These are phyloP conservation scores for Tenthredo livida DNA, from an alignment of 2,888 invertebrate genomes.

Conservation along the genomic window DNA sequence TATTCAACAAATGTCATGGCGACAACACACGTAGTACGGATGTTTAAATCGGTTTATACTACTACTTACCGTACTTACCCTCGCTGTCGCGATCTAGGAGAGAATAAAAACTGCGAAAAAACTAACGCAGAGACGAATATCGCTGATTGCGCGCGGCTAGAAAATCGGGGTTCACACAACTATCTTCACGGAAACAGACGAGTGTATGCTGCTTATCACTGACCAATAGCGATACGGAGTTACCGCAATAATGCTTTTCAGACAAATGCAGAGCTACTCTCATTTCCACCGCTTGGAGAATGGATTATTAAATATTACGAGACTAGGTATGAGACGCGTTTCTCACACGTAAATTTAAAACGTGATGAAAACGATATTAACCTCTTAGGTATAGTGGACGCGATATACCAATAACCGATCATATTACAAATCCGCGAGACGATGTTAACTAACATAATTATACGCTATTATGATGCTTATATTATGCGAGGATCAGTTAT, in stretches of 20 bases:
- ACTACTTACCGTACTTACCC: not conserved
- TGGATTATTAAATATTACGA: not conserved
- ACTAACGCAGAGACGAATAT: not conserved
- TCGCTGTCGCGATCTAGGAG: not conserved
- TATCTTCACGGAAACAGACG: conserved; percentile 53
- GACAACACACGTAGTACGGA: not conserved
- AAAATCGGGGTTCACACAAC: conserved; percentile 60
- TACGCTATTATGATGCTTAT: not conserved
- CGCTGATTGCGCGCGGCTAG: not conserved
- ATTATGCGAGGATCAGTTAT: not conserved
- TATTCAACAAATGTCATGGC: conserved; percentile 25
- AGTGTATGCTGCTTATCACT: not conserved
- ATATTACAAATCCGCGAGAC: not conserved
- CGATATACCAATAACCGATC: not conserved
- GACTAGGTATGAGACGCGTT: too few relatives aligned
- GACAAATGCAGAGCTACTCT: conserved; percentile 24
- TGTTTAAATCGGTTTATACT: not conserved
- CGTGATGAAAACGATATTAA: not conserved
- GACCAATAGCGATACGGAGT: not conserved
- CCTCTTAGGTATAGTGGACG: not conserved
- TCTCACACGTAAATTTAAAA: not conserved
- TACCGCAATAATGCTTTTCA: not conserved
- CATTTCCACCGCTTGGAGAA: not conserved
- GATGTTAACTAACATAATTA: too few relatives aligned
- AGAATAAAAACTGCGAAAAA: not conserved